Percentiles rank a stretch among this genome's conserved stretches.
These are phyloP conservation scores for Cyprichromis sp. DNA, from an alignment of 2,113 vertebrate species.

Conservation along the genomic window DNA sequence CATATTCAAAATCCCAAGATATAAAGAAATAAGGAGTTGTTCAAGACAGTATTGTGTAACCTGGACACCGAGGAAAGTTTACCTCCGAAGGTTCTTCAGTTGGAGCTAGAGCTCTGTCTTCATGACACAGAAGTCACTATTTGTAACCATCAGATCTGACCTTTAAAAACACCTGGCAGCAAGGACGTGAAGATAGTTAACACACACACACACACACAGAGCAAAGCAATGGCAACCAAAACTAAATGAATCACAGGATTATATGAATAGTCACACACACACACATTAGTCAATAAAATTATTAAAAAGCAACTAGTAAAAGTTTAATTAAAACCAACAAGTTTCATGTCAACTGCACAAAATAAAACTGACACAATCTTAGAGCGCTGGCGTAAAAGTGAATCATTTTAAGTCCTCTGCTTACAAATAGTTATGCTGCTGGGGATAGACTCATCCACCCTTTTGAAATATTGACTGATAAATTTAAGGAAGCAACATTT, in stretches of 20 bases:
- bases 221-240: neutral
- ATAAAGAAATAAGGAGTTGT: neutral
- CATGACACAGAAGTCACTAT: neutral
- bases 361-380: neutral
- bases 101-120: neutral
- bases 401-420: neutral
- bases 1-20: neutral
- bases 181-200: neutral
- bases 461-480: slow-evolving; percentile 43
- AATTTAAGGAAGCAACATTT: slow-evolving; percentile 30
- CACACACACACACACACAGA: neutral
- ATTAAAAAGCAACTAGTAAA: neutral
- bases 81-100: neutral
- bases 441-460: neutral
- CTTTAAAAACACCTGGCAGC: neutral
- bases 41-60: neutral
- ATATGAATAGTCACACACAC: fast-evolving
- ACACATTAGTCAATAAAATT: neutral
- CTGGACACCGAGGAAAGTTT: neutral
- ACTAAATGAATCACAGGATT: neutral
- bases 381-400: neutral
- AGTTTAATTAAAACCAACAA: neutral
- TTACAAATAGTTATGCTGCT: neutral
- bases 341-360: neutral
- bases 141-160: neutral